These are phyloP conservation scores for Zonotrichia albicollis DNA, from an alignment of 2,797 vertebrate genomes.

Conservation along the genomic window DNA sequence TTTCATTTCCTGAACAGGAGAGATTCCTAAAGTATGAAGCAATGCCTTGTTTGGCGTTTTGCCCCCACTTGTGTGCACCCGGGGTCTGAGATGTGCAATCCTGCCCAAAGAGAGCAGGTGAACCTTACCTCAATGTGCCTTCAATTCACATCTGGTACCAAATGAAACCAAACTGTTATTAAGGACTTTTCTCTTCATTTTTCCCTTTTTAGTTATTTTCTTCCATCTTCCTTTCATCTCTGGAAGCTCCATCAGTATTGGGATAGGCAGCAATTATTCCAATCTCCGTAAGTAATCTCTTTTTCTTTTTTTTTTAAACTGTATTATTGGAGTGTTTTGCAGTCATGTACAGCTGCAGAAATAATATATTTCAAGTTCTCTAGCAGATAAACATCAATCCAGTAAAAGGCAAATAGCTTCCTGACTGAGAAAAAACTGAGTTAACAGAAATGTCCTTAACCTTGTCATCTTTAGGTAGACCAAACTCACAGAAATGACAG, in stretches of 20 bases:
- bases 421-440: background rate
- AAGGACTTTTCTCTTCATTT: background rate
- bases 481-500: background rate
- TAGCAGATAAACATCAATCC: background rate
- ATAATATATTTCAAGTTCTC: slow-evolving; percentile 15
- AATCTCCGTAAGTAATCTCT: slow-evolving; percentile 69
- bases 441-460: background rate
- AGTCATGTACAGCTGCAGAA: slow-evolving; percentile 2
- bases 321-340: slow-evolving; percentile 9
- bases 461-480: background rate
- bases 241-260: slow-evolving; percentile 58
- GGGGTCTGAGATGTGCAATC: background rate
- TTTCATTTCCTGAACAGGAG: background rate
- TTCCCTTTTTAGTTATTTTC: slow-evolving; percentile 58
- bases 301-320: background rate
- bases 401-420: slow-evolving; percentile 11
- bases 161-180: slow-evolving; percentile 1
- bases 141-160: background rate
- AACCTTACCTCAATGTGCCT: background rate
- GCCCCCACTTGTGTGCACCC: background rate
- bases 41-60: background rate
- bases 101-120: background rate
- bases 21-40: background rate
- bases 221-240: slow-evolving; percentile 63
- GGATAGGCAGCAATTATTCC: slow-evolving; percentile 69